A percentile compares a stretch with the other conserved stretches of the same genome.
Conservation (phyloP, 2,113 vertebrate species). For the Syngnathus typhle region DNA sequence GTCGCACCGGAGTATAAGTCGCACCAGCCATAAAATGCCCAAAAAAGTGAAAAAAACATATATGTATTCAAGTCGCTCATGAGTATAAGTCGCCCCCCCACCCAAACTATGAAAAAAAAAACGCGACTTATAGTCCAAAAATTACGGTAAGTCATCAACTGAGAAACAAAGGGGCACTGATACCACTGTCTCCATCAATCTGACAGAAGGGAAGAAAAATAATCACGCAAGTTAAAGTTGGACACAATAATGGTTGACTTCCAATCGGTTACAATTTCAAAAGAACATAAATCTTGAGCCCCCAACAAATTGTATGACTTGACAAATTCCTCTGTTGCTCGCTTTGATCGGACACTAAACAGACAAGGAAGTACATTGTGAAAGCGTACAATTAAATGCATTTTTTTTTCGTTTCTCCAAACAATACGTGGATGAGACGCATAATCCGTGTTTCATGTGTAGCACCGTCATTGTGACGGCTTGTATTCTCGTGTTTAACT, state of each 20-base stretch:
- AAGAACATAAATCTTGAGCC: neutral
- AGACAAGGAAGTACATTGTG: constrained; percentile 18
- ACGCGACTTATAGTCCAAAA: no score
- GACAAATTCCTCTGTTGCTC: neutral
- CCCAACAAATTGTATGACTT: neutral
- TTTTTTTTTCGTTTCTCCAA: constrained; percentile 21
- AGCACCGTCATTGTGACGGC: constrained; percentile 41
- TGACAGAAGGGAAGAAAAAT: constrained; percentile 11
- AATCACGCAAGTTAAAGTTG: constrained; percentile 7
- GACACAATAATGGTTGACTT: neutral
- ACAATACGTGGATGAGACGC: constrained; percentile 34
- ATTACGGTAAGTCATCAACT: constrained; percentile 53
- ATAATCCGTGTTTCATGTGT: constrained; percentile 47
- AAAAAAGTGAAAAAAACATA: no score
- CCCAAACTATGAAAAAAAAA: no score
- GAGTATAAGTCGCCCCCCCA: no score
- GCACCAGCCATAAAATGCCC: no score
- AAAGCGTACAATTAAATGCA: constrained; percentile 20
- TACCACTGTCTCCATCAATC: constrained; percentile 49
- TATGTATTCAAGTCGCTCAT: no score
- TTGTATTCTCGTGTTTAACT: constrained; percentile 54
- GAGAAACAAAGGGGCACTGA: constrained; percentile 21
- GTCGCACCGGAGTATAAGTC: no score
- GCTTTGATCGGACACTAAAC: constrained; percentile 19
- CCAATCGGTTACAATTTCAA: neutral